These are phyloP conservation scores for Eristalis arbustorum DNA, from an alignment of 2,888 invertebrate species.

Conservation along the genomic window DNA sequence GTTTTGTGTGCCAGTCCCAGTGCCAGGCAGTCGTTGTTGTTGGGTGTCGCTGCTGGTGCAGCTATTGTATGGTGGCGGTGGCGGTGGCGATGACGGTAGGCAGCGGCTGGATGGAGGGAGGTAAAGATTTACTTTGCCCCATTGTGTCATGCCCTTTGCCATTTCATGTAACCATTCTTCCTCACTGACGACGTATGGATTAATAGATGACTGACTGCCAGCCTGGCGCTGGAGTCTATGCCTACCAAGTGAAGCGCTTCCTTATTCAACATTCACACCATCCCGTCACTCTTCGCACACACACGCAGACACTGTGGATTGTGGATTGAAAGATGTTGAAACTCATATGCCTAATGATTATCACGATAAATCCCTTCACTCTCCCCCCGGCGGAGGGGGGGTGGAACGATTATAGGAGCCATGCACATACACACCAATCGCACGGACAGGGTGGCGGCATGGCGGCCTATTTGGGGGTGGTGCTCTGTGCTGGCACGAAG, in stretches of 20 bases:
- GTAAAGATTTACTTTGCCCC: conserved; percentile 41
- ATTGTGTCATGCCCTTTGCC: conserved; percentile 60
- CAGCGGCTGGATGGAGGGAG: background rate
- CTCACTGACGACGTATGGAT: conserved; percentile 49
- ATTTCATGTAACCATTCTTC: conserved; percentile 61
- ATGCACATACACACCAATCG: background rate
- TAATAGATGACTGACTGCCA: conserved; percentile 65
- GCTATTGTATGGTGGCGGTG: conserved; percentile 21
- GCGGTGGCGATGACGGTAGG: too few relatives aligned
- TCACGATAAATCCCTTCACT: conserved; percentile 62
- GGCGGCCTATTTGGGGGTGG: background rate
- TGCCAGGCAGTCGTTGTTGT: background rate
- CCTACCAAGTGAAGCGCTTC: conserved; percentile 7
- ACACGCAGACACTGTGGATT: conserved; percentile 25
- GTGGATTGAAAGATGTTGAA: conserved; percentile 66
- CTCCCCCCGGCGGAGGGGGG: conserved; percentile 28
- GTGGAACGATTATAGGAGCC: conserved; percentile 49
- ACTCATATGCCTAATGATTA: conserved; percentile 69
- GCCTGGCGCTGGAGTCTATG: conserved; percentile 7
- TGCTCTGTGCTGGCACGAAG: conserved; percentile 30
- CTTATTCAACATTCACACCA: background rate
- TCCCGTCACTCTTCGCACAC: background rate
- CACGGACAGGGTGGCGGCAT: background rate
- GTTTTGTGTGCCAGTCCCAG: background rate
- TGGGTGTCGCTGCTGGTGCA: conserved; percentile 41